These are phyloP conservation scores for Phymorhynchus buccinoides DNA, from an alignment of 1,140 invertebrate species.

Conservation along the genomic window DNA sequence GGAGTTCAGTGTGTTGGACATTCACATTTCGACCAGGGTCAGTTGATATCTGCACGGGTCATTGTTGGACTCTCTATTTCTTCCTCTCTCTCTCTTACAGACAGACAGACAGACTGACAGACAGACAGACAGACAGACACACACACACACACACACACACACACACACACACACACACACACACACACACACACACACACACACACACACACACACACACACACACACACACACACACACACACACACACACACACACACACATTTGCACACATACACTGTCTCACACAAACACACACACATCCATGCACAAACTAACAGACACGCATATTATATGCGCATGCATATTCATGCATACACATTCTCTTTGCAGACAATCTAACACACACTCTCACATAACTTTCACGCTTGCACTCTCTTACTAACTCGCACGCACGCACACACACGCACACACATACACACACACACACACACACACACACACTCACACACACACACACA, in stretches of 20 bases:
- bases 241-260: not conserved
- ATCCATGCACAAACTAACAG: too few species aligned
- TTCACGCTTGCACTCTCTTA: not conserved
- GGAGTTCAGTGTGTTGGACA: too few species aligned
- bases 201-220: too few species aligned
- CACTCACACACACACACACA: slow-evolving; percentile 3
- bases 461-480: slow-evolving; percentile 6
- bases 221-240: slow-evolving; percentile 2
- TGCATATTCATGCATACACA: too few species aligned
- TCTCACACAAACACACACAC: not conserved
- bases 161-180: not conserved
- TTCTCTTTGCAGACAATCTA: not conserved
- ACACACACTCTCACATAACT: not conserved
- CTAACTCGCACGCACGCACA: not conserved
- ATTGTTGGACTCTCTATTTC: too few species aligned
- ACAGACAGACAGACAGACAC: not conserved
- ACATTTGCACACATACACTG: not conserved
- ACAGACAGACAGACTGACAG: not conserved
- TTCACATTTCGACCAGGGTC: too few species aligned
- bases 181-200: too few species aligned
- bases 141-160: slow-evolving; percentile 15
- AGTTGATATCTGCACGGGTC: too few species aligned
- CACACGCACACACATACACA: slow-evolving; percentile 4
- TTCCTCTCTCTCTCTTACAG: not conserved
- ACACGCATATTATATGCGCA: too few species aligned